A percentile compares a stretch with the other conserved stretches of the same genome.
Evolutionary conservation across 1,140 invertebrate species (phyloP).

Genomic region (Sogatella furcifera): DNA sequence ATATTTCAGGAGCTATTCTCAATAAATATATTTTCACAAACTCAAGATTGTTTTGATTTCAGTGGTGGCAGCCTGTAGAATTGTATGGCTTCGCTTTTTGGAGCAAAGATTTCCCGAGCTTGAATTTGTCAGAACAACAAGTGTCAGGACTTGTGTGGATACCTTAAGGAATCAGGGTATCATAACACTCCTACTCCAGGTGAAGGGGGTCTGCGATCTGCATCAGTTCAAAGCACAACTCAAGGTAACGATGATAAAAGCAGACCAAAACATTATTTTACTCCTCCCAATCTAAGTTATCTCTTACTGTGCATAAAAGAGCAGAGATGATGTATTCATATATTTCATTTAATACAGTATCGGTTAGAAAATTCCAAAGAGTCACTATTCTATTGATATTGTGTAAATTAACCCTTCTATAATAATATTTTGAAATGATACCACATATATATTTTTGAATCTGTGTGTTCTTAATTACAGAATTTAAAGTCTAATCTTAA

Average conservation of each 20-base stretch:
- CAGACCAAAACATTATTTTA: not conserved
- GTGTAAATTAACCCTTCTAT: too few species aligned
- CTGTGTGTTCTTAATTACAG: too few species aligned
- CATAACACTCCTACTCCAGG: constrained; percentile 48
- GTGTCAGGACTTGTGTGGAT: constrained; percentile 51
- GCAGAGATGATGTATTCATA: too few species aligned
- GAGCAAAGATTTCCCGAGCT: constrained; percentile 43
- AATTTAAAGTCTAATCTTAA: too few species aligned
- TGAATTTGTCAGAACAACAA: constrained; percentile 49
- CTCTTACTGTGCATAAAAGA: too few species aligned
- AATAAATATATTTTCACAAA: not conserved
- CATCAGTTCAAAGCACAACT: constrained; percentile 19
- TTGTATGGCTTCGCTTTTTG: constrained; percentile 34
- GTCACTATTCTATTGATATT: too few species aligned
- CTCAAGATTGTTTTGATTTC: not conserved
- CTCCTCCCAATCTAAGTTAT: too few species aligned
- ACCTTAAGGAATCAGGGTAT: constrained; percentile 57
- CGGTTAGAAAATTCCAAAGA: too few species aligned
- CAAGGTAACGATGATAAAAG: constrained; percentile 7
- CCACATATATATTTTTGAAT: too few species aligned
- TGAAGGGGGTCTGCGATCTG: constrained; percentile 38
- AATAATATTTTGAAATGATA: too few species aligned
- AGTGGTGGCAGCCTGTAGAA: constrained; percentile 28
- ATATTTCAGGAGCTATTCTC: not conserved
- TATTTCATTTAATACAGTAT: too few species aligned